Percentiles rank a stretch among this genome's conserved stretches.
These are phyloP conservation scores for Campoplex capitator DNA, from an alignment of 2,888 invertebrate species.

Conservation along the genomic window DNA sequence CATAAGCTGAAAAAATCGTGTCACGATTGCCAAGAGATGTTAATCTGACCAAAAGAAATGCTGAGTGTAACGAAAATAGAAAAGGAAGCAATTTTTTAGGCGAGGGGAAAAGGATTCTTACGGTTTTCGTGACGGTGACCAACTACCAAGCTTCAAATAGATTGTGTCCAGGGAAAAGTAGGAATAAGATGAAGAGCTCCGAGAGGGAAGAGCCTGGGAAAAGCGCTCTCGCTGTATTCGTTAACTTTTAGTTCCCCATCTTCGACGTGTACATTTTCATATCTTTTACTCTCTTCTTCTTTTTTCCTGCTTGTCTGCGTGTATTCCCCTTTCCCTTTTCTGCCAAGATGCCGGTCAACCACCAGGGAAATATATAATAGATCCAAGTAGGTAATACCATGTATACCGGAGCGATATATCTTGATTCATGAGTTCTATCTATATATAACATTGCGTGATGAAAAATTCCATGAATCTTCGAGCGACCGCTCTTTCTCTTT, in stretches of 20 bases:
- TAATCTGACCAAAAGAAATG: conserved; percentile 21
- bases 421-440: conserved; percentile 53
- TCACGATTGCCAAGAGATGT: background rate
- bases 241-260: conserved; percentile 57
- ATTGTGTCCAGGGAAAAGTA: conserved; percentile 53
- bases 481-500: conserved; percentile 18
- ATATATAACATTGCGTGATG: conserved; percentile 56
- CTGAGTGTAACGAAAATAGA: background rate
- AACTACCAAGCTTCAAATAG: conserved; percentile 36
- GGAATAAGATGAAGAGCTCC: conserved; percentile 46
- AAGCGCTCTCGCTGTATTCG: conserved; percentile 48
- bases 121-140: conserved; percentile 43
- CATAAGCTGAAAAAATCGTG: background rate
- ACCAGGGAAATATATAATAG: conserved; percentile 66
- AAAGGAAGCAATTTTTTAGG: background rate
- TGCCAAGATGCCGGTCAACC: conserved; percentile 54
- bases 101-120: background rate
- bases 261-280: background rate
- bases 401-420: conserved; percentile 43
- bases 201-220: conserved; percentile 14
- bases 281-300: background rate
- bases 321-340: conserved; percentile 4
- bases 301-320: background rate
- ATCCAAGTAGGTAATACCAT: conserved; percentile 50
- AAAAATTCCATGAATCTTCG: conserved; percentile 68